Percentiles rank a stretch among this genome's conserved stretches.
Evolutionary conservation across 2,888 invertebrate species (phyloP).

Genomic region (Brassicogethes aeneus): DNA sequence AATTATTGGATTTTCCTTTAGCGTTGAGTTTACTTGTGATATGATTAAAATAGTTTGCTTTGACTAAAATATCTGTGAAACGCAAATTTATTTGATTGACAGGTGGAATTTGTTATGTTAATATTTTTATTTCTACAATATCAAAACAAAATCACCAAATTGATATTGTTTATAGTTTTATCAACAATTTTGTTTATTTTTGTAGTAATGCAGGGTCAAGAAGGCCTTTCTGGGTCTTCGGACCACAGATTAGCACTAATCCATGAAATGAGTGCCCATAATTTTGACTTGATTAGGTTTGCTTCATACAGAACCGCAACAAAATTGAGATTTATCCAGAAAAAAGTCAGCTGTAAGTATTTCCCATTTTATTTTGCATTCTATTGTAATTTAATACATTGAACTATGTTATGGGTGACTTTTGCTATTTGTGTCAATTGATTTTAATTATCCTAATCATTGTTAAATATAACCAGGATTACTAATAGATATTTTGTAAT

Average conservation of each 20-base stretch:
- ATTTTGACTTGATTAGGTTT: conserved; percentile 93
- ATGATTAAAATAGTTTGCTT: no score
- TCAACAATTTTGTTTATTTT: conserved; percentile 7
- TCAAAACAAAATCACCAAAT: not conserved
- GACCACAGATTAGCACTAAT: conserved; percentile 69
- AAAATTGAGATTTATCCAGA: conserved; percentile 95
- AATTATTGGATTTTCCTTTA: conserved; percentile 5
- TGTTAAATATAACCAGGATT: no score
- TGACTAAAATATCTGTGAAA: no score
- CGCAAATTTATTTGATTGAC: no score
- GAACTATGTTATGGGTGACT: not conserved
- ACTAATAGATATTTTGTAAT: no score
- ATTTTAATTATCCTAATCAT: not conserved
- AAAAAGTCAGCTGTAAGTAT: conserved; percentile 89
- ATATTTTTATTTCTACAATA: not conserved
- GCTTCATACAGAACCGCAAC: conserved; percentile 97
- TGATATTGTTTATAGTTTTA: not conserved
- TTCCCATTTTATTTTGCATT: conserved; percentile 2
- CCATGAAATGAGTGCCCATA: conserved; percentile 82
- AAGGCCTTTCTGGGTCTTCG: conserved; percentile 35
- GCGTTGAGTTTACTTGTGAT: conserved; percentile 1
- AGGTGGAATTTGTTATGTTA: conserved; percentile 4
- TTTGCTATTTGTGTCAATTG: not conserved
- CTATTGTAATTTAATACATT: conserved; percentile 1
- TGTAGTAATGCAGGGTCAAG: conserved; percentile 35